A percentile compares a stretch with the other conserved stretches of the same genome.
These are phyloP conservation scores for Alethe castanea DNA, from an alignment of 2,113 vertebrate species.

Conservation along the genomic window DNA sequence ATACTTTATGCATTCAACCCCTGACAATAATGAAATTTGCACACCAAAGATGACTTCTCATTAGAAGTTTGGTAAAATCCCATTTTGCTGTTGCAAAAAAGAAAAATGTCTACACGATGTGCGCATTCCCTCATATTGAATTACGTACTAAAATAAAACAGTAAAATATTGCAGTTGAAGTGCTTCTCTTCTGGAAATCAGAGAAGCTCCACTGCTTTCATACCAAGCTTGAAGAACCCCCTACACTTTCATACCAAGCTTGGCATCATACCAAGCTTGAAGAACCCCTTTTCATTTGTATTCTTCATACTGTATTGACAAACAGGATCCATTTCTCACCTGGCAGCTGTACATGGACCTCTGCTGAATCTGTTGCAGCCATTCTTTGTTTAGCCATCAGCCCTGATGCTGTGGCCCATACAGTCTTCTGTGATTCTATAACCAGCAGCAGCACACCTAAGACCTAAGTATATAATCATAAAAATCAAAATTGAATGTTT, in stretches of 20 bases:
- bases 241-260: no score
- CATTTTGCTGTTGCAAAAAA: background rate
- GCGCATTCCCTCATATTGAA: background rate
- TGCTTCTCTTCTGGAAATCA: background rate
- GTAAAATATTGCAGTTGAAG: constrained; percentile 1
- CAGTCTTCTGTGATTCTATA: background rate
- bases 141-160: background rate
- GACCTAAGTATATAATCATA: background rate
- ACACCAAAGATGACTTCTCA: background rate
- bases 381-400: background rate
- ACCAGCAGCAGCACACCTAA: background rate
- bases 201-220: background rate
- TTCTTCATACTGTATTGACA: background rate
- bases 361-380: background rate
- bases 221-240: background rate
- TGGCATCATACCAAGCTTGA: background rate
- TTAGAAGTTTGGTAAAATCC: constrained; percentile 22
- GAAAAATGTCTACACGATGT: background rate
- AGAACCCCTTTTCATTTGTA: background rate
- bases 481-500: background rate
- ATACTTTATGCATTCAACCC: background rate
- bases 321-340: background rate
- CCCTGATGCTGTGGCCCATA: background rate
- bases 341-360: background rate
- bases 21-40: constrained; percentile 26